Evolutionary conservation across 2,113 vertebrate genomes (phyloP).

Genomic region (Pseudolaguvia tuberculata): DNA sequence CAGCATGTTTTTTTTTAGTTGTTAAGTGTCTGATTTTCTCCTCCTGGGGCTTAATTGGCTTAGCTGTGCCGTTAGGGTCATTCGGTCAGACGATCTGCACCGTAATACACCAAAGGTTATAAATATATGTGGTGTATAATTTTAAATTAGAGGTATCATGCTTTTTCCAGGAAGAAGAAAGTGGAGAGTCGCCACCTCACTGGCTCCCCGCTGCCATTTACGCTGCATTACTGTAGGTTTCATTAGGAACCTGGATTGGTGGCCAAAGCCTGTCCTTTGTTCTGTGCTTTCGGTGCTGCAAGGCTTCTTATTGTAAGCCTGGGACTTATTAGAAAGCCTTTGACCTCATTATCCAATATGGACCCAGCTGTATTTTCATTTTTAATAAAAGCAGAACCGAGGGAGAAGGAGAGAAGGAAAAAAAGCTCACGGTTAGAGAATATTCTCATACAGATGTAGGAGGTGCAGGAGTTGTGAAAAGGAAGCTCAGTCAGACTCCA

Average conservation of each 20-base stretch:
- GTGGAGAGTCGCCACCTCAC: constrained; percentile 21
- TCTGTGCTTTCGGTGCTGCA: constrained; percentile 52
- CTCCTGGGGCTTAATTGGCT: constrained; percentile 18
- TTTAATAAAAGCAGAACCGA: constrained; percentile 64
- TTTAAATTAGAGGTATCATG: neutral
- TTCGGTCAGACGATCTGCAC: constrained; percentile 19
- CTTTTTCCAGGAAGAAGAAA: constrained; percentile 16
- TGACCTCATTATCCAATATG: constrained; percentile 69
- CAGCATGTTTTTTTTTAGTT: neutral
- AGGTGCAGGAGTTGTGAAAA: constrained; percentile 50
- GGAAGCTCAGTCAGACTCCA: constrained; percentile 60
- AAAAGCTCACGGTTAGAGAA: neutral
- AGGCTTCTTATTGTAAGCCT: constrained; percentile 52
- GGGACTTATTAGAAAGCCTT: constrained; percentile 65
- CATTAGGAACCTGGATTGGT: constrained; percentile 49
- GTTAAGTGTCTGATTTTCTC: neutral
- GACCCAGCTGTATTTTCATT: constrained; percentile 64
- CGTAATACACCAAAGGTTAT: constrained; percentile 19
- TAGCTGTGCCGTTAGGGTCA: neutral
- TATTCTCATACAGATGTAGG: constrained; percentile 62
- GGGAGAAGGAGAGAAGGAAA: neutral
- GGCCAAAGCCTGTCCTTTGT: constrained; percentile 48
- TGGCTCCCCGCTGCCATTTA: constrained; percentile 24
- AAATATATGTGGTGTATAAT: constrained; percentile 19
- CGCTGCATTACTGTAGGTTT: constrained; percentile 44